Percentiles rank a stretch among this genome's conserved stretches.
Evolutionary conservation across 2,797 vertebrate species (phyloP).

Genomic region (Numenius phaeopus): DNA sequence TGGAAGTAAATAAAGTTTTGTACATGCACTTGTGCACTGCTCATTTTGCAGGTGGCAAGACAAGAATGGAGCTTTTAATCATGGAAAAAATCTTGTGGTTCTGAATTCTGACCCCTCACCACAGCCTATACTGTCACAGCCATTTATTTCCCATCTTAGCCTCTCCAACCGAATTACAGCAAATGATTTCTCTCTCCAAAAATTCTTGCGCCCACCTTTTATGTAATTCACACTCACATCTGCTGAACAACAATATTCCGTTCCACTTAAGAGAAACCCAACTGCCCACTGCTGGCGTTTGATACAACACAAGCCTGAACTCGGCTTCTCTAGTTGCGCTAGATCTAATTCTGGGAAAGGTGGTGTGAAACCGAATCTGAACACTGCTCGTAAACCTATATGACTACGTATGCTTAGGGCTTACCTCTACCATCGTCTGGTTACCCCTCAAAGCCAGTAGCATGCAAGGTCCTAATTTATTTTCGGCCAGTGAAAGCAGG

Average conservation of each 20-base stretch:
- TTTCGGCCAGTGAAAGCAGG: slow-evolving; percentile 96
- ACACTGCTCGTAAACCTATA: not conserved
- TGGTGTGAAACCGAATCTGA: not conserved
- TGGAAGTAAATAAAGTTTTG: not conserved
- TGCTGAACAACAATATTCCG: not conserved
- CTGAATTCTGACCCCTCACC: not conserved
- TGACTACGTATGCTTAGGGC: not conserved
- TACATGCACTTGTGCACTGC: not conserved
- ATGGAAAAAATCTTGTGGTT: not conserved
- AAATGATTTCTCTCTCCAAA: not conserved
- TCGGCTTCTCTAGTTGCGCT: not conserved
- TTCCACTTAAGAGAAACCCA: not conserved
- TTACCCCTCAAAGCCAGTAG: slow-evolving; percentile 96
- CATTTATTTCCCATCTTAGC: not conserved
- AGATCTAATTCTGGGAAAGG: not conserved
- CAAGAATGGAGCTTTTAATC: not conserved
- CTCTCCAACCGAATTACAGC: not conserved
- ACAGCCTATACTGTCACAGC: not conserved
- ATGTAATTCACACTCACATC: not conserved
- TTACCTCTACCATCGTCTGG: slow-evolving; percentile 99
- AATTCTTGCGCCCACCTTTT: not conserved
- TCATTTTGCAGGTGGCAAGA: not conserved
- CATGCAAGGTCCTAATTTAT: slow-evolving; percentile 98
- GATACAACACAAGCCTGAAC: not conserved
- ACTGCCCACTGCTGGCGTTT: not conserved